phyloP scores from a whole-genome alignment of 2,888 invertebrate genomes.

The Eupeodes luniger region DNA sequence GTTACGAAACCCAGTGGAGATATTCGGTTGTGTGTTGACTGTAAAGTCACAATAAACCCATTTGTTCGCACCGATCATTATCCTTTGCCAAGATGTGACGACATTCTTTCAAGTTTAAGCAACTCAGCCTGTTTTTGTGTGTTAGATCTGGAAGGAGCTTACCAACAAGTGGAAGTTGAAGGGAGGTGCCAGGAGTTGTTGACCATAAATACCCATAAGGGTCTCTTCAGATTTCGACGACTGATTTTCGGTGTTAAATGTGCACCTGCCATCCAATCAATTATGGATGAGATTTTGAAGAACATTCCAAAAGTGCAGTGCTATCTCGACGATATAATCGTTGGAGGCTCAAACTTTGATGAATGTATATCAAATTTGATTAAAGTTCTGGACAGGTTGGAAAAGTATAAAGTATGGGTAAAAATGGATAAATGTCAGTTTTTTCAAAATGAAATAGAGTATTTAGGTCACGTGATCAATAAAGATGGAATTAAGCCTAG shows the following conservation, averaged over 20 bases:
- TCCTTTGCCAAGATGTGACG: constrained; percentile 42
- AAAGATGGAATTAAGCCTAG: too few species aligned
- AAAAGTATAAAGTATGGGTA: neutral
- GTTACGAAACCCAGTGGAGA: too few species aligned
- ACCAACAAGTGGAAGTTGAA: constrained; percentile 35
- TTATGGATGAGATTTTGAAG: constrained; percentile 54
- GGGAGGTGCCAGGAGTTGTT: constrained; percentile 25
- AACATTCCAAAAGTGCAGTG: too few species aligned
- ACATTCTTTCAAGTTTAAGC: constrained; percentile 46
- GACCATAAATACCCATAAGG: constrained; percentile 48
- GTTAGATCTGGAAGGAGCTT: constrained; percentile 43
- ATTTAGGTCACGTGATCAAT: too few species aligned
- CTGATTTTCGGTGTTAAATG: too few species aligned
- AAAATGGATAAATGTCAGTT: too few species aligned
- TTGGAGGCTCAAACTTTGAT: too few species aligned
- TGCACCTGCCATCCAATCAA: constrained; percentile 38
- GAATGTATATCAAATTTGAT: neutral
- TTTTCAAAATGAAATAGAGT: too few species aligned
- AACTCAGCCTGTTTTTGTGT: constrained; percentile 15
- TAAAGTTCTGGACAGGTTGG: neutral
- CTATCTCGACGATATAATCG: too few species aligned
- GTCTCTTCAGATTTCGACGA: too few species aligned
- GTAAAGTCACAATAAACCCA: too few species aligned
- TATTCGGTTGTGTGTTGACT: too few species aligned
- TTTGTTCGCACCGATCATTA: constrained; percentile 44